Evolutionary conservation across 2,797 vertebrate species (phyloP).

Genomic region (Sebastes elongatus): DNA sequence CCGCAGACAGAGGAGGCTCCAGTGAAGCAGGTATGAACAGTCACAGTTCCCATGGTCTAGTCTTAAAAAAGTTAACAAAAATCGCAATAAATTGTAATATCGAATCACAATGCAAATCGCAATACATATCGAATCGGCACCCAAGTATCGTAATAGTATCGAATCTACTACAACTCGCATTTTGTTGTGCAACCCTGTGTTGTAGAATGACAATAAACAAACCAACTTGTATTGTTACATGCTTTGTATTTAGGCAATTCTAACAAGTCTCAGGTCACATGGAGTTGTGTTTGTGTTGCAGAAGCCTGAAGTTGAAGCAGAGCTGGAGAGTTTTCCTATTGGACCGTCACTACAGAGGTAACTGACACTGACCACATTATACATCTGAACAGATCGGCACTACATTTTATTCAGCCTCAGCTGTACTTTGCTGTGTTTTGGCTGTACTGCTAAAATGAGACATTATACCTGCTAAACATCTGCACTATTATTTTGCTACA

Average conservation of each 20-base stretch:
- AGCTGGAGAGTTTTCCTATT: slow-evolving; percentile 22
- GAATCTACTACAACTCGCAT: too few species aligned
- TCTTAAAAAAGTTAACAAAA: too few species aligned
- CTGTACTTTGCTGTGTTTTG: neutral
- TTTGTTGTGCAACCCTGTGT: neutral
- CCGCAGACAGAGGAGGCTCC: neutral
- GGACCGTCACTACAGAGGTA: slow-evolving; percentile 67
- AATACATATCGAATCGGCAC: too few species aligned
- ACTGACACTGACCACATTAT: neutral
- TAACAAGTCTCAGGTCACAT: neutral
- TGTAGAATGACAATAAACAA: too few species aligned
- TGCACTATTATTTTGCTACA: too few species aligned
- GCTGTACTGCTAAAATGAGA: neutral
- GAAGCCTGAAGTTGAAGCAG: slow-evolving; percentile 20
- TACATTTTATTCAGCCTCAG: neutral
- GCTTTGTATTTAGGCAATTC: neutral
- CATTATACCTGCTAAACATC: neutral
- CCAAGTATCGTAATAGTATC: too few species aligned
- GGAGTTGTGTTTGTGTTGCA: slow-evolving; percentile 34
- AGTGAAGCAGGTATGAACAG: slow-evolving; percentile 25
- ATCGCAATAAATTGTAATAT: too few species aligned
- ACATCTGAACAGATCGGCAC: neutral
- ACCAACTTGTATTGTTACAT: neutral
- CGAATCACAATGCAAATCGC: too few species aligned
- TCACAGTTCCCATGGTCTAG: too few species aligned